Conservation (phyloP, 2,797 vertebrate genomes). For the Anabacerthia variegaticeps region DNA sequence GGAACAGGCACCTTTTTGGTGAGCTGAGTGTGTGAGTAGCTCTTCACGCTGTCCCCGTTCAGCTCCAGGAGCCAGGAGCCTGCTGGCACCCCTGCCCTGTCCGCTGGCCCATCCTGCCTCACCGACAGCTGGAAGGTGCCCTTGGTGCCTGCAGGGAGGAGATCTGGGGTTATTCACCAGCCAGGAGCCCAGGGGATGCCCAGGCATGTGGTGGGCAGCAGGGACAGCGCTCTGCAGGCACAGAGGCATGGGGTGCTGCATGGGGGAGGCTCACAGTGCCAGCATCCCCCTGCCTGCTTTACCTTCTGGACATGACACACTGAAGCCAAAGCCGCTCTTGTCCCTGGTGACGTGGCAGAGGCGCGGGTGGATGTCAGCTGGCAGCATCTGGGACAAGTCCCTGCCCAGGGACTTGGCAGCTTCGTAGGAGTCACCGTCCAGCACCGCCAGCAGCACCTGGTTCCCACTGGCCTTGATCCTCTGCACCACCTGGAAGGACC, state of each 20-base stretch:
- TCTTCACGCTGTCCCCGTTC: slow-evolving; percentile 81
- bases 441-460: slow-evolving; percentile 83
- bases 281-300: not conserved
- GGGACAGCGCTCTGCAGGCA: not conserved
- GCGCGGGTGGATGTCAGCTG: slow-evolving; percentile 76
- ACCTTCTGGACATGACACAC: slow-evolving; percentile 36
- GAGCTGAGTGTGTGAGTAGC: slow-evolving; percentile 75
- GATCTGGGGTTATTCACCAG: not conserved
- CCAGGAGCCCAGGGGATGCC: not conserved
- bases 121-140: slow-evolving; percentile 81
- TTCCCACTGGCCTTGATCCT: slow-evolving; percentile 86
- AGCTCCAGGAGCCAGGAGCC: slow-evolving; percentile 89
- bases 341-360: slow-evolving; percentile 84
- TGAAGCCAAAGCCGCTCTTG: slow-evolving; percentile 83
- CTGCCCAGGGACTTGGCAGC: slow-evolving; percentile 66
- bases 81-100: slow-evolving; percentile 82
- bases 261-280: accelerated
- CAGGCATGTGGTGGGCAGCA: not conserved
- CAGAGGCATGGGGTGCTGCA: accelerated
- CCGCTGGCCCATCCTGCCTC: slow-evolving; percentile 80
- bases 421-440: slow-evolving; percentile 75
- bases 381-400: slow-evolving; percentile 72
- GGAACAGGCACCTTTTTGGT: slow-evolving; percentile 78
- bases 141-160: slow-evolving; percentile 76
- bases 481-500: slow-evolving; percentile 80